These are phyloP conservation scores for Panurus biarmicus DNA, from an alignment of 2,113 vertebrate species.

Conservation along the genomic window DNA sequence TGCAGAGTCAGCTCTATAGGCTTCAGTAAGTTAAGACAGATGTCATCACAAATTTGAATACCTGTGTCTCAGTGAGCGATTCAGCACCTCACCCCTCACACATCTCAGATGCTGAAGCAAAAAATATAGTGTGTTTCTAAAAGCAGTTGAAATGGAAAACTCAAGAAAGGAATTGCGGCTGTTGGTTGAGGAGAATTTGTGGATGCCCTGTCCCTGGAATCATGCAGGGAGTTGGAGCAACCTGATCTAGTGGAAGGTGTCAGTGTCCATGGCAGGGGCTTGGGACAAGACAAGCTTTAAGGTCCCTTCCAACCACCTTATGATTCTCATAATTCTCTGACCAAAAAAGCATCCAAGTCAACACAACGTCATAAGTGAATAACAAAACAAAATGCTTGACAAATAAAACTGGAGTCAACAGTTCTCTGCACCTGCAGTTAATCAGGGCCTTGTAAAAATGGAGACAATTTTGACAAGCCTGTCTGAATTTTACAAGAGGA, in stretches of 20 bases:
- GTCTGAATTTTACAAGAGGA: not conserved
- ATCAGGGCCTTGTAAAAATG: not conserved
- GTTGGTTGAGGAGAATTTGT: not conserved
- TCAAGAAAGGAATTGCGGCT: not conserved
- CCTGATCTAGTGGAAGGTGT: not conserved
- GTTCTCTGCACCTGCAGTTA: not conserved
- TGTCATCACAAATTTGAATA: not conserved
- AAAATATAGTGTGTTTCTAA: not conserved
- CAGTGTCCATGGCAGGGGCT: not conserved
- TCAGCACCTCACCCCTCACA: not conserved
- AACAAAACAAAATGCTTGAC: not conserved
- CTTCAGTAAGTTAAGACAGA: not conserved
- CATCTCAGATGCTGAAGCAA: not conserved
- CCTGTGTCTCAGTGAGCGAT: not conserved
- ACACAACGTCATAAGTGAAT: fast-evolving
- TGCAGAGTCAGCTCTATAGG: not conserved
- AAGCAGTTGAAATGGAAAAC: not conserved
- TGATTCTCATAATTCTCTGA: not conserved
- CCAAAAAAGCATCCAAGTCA: not conserved
- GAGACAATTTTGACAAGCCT: not conserved
- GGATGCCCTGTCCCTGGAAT: not conserved
- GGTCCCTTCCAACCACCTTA: not conserved
- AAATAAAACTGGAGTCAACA: not conserved
- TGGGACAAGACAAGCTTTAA: not conserved
- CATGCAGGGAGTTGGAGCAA: not conserved